Base-by-base conservation (phyloP, 2,888 invertebrate species). In the Acleris emargana region DNA sequence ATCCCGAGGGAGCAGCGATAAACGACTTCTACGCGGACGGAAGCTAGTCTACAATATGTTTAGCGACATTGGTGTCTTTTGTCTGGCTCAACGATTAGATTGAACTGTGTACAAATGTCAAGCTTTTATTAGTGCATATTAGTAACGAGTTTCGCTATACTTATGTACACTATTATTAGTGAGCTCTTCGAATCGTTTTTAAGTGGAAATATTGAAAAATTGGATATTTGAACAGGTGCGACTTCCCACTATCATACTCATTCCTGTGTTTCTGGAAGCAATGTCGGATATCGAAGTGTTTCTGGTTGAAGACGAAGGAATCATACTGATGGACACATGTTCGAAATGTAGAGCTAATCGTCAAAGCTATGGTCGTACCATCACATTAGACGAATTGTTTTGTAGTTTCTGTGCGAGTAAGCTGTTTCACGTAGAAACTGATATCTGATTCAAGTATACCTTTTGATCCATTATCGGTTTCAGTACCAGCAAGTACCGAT, bases 201-300 rank as follows among this genome's bases (percentile, higher is more conserved):
- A 16, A 9, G 51, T 28, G 25, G 25, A 51, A 51, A 51, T 51
- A 25, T 51, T 51, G 16, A 51, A 51, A 51, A 25, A 22, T 25
- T 25, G 5, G 25, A 25, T 25, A 25, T 51, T 51, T 25, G 51
- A 22, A 25, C 51, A 51, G 25, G 51, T 51, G 25, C 51, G 25
- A 11, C 51, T 51, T 11, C 51, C 51, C 13, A 51, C 51, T 4
- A 51, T 13, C 25, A 51, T 51, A 25, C 51, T 51, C 11, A 51
- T 22, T 25, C 22, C 51, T 25, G 25, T n/a, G 51, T 51, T 51
- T 51, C 25, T 51, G 51, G 51, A 51, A 51, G 51, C 25, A 25
- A 51, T 51, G 51, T 51, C 51, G 51, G 22, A 25, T 51, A 25
- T 22, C 25, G 51, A 51, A 18, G 49, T 49, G 49, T 49, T 49